phyloP scores from a whole-genome alignment of 92 coral and sea anemone species.

The Desmophyllum pertusum region DNA sequence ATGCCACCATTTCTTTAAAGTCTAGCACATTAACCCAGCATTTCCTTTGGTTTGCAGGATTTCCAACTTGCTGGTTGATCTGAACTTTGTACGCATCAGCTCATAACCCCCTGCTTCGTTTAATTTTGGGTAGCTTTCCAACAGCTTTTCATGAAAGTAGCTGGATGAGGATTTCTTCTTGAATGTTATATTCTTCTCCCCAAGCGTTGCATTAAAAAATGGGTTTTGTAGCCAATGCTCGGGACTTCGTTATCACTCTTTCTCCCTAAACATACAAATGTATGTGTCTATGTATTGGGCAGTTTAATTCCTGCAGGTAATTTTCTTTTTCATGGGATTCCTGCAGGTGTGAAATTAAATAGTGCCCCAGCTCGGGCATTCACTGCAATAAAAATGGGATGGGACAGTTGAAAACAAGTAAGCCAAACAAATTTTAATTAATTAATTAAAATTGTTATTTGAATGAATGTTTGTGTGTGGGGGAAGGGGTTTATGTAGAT shows the following conservation, averaged over 20 bases:
- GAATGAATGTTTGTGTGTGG: no score
- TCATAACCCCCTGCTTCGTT: constrained; percentile 49
- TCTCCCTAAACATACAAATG: constrained; percentile 45
- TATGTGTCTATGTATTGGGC: constrained; percentile 53
- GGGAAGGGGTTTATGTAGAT: no score
- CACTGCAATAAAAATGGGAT: constrained; percentile 25
- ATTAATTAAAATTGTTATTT: no score
- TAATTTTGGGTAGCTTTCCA: constrained; percentile 52
- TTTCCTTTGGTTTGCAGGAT: constrained; percentile 36
- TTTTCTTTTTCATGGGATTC: constrained; percentile 40
- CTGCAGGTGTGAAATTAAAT: constrained; percentile 35
- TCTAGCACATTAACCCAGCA: constrained; percentile 51
- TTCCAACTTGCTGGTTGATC: constrained; percentile 54
- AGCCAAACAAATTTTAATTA: no score
- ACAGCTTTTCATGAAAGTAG: constrained; percentile 53
- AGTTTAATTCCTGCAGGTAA: constrained; percentile 37
- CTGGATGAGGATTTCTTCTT: constrained; percentile 45
- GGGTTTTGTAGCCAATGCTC: constrained; percentile 43
- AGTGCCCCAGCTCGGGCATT: constrained; percentile 42
- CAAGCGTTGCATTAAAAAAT: constrained; percentile 40
- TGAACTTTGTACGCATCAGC: constrained; percentile 51
- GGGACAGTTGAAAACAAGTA: constrained; percentile 14
- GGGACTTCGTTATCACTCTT: constrained; percentile 43
- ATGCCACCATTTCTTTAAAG: constrained; percentile 46
- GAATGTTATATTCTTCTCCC: constrained; percentile 48